These are phyloP conservation scores for Myrmecophaga tridactyla DNA, from an alignment of 2,113 vertebrate genomes.

Conservation along the genomic window DNA sequence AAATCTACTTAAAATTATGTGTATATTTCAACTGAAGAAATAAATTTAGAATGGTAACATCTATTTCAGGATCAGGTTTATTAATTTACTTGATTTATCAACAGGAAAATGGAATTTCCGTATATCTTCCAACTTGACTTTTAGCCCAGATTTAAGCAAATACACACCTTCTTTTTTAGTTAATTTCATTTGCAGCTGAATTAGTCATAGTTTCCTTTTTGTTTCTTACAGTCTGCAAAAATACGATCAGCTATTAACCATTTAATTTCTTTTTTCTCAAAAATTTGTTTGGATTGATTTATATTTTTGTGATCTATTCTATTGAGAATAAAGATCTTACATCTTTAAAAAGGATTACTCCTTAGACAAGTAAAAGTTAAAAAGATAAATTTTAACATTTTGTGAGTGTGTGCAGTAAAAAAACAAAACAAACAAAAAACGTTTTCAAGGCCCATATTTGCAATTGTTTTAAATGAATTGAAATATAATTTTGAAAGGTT, in stretches of 20 bases:
- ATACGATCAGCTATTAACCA: constrained; percentile 76
- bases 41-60: constrained; percentile 20
- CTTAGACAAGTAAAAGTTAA: neutral
- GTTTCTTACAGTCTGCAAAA: constrained; percentile 76
- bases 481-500: constrained; percentile 31
- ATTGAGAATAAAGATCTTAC: neutral
- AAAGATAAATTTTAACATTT: neutral
- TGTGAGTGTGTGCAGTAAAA: too few species aligned
- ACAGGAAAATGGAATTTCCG: constrained; percentile 80
- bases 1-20: neutral
- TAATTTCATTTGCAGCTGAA: constrained; percentile 79
- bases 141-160: constrained; percentile 79
- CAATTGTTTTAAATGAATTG: neutral
- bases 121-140: constrained; percentile 80
- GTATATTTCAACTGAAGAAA: constrained; percentile 1
- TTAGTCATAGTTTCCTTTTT: constrained; percentile 80
- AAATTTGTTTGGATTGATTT: constrained; percentile 3
- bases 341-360: constrained; percentile 48
- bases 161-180: constrained; percentile 73
- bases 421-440: constrained; percentile 41
- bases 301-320: neutral
- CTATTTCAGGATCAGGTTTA: constrained; percentile 67
- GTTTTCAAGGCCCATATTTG: neutral
- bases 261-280: constrained; percentile 66
- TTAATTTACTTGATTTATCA: constrained; percentile 78